Evolutionary conservation across 2,888 invertebrate species (phyloP).

Genomic region (Acanthosepion esculentum): DNA sequence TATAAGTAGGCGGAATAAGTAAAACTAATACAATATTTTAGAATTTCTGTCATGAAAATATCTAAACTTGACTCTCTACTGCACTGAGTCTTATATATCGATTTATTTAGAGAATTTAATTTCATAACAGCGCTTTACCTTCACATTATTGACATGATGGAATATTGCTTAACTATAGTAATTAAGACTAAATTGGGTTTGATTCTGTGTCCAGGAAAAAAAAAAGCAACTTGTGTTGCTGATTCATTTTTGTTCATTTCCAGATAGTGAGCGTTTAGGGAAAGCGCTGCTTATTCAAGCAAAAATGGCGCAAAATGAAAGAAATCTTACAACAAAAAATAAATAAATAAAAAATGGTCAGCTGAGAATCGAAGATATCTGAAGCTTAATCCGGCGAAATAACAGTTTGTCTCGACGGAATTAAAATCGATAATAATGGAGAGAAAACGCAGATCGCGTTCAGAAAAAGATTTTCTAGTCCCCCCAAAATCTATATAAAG

Average conservation of each 20-base stretch:
- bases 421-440: background rate
- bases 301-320: background rate
- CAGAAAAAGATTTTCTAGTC: background rate
- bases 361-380: conserved; percentile 21
- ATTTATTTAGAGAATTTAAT: background rate
- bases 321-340: background rate
- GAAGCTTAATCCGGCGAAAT: conserved; percentile 33
- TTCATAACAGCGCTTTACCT: background rate
- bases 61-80: background rate
- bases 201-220: background rate
- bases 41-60: background rate
- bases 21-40: background rate
- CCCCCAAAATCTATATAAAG: background rate
- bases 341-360: background rate
- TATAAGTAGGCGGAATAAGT: no score
- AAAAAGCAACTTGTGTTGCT: background rate
- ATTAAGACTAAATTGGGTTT: background rate
- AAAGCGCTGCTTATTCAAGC: background rate
- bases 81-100: background rate
- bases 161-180: background rate
- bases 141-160: background rate
- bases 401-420: conserved; percentile 21
- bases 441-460: background rate
- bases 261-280: background rate
- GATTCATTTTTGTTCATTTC: background rate